These are phyloP conservation scores for Nesospiza acunhae DNA, from an alignment of 2,113 vertebrate species.

Conservation along the genomic window DNA sequence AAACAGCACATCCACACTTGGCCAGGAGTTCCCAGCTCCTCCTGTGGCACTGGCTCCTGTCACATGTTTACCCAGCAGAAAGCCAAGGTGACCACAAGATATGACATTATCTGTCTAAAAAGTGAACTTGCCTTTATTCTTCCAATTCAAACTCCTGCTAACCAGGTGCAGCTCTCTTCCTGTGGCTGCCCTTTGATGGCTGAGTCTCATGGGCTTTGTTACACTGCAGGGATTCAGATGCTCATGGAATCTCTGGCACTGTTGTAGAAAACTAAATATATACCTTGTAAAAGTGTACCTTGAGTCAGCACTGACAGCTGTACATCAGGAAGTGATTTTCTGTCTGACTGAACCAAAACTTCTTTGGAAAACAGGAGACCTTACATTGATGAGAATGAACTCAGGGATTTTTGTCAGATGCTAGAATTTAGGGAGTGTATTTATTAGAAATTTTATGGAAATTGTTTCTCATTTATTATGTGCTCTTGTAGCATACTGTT, in stretches of 20 bases:
- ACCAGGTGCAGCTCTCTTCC: not conserved
- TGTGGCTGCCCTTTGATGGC: not conserved
- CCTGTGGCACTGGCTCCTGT: not conserved
- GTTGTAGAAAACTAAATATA: constrained; percentile 28
- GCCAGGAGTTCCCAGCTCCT: not conserved
- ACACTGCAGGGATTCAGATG: not conserved
- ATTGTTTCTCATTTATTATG: not conserved
- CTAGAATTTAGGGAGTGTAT: not conserved
- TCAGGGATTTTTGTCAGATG: not conserved
- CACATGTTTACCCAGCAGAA: not conserved
- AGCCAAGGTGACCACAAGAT: rapidly evolving
- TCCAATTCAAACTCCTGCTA: not conserved
- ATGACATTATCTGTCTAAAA: not conserved
- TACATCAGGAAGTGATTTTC: constrained; percentile 44
- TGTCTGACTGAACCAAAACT: not conserved
- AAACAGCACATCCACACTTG: not conserved
- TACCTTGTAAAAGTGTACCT: not conserved
- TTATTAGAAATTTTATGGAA: not conserved
- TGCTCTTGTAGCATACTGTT: not conserved
- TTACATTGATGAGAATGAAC: not conserved
- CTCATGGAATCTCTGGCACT: constrained; percentile 20
- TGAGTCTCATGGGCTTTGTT: not conserved
- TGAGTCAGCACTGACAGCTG: constrained; percentile 52
- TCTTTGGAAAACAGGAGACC: not conserved
- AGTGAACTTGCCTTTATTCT: not conserved